Base-by-base conservation (phyloP, 1,140 invertebrate species). In the Drosophila punjabiensis region DNA sequence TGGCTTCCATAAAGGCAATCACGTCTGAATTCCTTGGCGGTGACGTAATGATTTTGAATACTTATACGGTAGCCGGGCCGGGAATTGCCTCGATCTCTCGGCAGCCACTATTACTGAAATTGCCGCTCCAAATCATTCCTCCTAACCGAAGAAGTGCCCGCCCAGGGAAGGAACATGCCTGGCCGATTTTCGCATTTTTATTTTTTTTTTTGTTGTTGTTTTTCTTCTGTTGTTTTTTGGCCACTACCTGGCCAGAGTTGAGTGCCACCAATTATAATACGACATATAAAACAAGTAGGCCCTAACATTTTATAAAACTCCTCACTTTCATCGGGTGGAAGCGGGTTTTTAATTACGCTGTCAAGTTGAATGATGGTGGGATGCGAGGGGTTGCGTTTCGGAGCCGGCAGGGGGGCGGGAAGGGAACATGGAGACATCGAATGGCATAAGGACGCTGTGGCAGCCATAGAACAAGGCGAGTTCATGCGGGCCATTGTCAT, bases 41-140 rank as follows among this genome's bases (percentile, higher is more conserved):
- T 90, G 82, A 90, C 86, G 86, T 67, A 85, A 90, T 67, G 79
- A 75, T 77, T 81, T 74, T 52, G 66, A 79, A 81, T 90, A 75
- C 67, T 90, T 90, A 90, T 90, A 90, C 86, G 80, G 86, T 90
- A 90, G 86, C 86, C 67, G 58, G 65, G 41, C 20, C 71, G 55
- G 65, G 81, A 91, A 82, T 90, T 86, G 82, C 69, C 81, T 65
- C 74, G 77, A 81, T 86, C 79, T 64, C 59, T 64, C 53, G 55
- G 67, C 73, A 75, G 79, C 79, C 65, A 80, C 84, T 86, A 90
- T 90, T 90, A 86, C 82, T 70, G 65, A 90, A 90, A 90, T 90
- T 90, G 84, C 82, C 76, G 73, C 86, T 86, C 79, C 68, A 86
- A 90, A 90, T 90, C 79, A 84, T 79, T 79, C 86, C 86, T 85